phyloP scores from a whole-genome alignment of 2,797 vertebrate species.

The Adelosebastes latens region DNA sequence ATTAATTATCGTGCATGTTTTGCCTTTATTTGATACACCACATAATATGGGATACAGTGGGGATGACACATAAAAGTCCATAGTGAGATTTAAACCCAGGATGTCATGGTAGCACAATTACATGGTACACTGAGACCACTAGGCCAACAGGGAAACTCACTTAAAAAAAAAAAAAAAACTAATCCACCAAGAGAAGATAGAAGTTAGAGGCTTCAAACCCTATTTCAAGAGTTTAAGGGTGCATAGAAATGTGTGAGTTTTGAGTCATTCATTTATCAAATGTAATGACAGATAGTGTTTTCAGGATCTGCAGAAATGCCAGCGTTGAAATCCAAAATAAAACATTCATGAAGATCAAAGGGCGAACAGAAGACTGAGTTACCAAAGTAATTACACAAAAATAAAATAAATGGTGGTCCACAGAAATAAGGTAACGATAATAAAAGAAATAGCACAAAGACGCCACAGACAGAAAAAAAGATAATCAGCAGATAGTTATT shows the following conservation, averaged over 20 bases:
- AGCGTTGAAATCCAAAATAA: slow-evolving; percentile 20
- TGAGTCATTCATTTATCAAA: background rate
- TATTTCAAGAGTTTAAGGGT: background rate
- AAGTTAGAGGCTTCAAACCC: background rate
- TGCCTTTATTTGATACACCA: background rate
- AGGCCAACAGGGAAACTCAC: background rate
- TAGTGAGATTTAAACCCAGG: background rate
- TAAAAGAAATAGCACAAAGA: slow-evolving; percentile 4
- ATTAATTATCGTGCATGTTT: background rate
- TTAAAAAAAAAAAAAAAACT: background rate
- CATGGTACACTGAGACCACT: background rate
- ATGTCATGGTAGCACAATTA: background rate
- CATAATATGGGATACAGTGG: background rate
- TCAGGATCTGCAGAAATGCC: slow-evolving; percentile 28
- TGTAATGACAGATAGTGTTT: background rate
- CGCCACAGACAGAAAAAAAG: background rate
- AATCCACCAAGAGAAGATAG: background rate
- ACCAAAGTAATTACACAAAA: slow-evolving; percentile 3
- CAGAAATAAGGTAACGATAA: background rate
- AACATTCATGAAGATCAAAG: background rate
- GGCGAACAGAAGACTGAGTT: background rate
- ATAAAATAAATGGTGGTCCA: background rate
- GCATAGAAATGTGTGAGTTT: background rate
- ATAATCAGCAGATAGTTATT: slow-evolving; percentile 15
- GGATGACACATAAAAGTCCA: background rate